These are phyloP conservation scores for Cisticola juncidis DNA, from an alignment of 2,113 vertebrate species.

Conservation along the genomic window DNA sequence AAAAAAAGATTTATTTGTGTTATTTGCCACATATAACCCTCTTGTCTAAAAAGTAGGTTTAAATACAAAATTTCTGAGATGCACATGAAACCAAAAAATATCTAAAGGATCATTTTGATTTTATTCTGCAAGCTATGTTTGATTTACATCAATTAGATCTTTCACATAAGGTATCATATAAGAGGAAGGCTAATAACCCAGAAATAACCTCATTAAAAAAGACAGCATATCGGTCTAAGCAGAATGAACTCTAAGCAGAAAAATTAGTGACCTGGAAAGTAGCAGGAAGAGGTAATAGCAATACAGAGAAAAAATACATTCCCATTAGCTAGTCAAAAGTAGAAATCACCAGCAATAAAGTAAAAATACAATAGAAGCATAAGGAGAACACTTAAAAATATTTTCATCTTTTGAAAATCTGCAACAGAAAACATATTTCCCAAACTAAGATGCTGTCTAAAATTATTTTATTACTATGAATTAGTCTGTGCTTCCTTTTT, in stretches of 20 bases:
- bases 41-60: constrained; percentile 59
- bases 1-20: constrained; percentile 85
- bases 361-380: constrained; percentile 61
- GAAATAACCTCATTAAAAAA: constrained; percentile 99
- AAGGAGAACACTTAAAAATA: constrained; percentile 40
- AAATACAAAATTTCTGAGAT: constrained; percentile 67
- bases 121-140: constrained; percentile 85
- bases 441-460: constrained; percentile 8
- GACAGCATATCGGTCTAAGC: constrained; percentile 95
- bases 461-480: not conserved
- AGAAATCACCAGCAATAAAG: constrained; percentile 69
- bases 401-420: constrained; percentile 63
- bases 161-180: constrained; percentile 94
- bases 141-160: constrained; percentile 97
- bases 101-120: constrained; percentile 83
- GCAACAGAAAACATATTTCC: not conserved
- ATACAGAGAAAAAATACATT: constrained; percentile 81
- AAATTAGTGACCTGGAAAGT: constrained; percentile 99
- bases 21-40: constrained; percentile 75
- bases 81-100: constrained; percentile 55
- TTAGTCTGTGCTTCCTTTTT: not conserved
- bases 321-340: constrained; percentile 79
- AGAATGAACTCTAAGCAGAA: constrained; percentile 98
- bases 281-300: constrained; percentile 91
- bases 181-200: constrained; percentile 99